Base-by-base conservation (phyloP, 2,797 vertebrate genomes). In the Telmatherina bonti region DNA sequence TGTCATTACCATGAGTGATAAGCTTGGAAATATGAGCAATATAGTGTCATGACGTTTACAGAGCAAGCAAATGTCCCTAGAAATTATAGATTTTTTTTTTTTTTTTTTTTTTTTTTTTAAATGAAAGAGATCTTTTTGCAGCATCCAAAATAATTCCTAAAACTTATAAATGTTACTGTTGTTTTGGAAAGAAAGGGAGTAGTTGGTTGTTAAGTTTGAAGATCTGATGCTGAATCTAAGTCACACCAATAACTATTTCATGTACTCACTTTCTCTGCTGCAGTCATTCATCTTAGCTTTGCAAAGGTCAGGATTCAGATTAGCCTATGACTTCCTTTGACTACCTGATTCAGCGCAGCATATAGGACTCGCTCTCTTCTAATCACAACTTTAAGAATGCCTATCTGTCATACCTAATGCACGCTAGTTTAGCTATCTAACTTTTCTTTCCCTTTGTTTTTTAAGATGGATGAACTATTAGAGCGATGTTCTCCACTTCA, bases 1-100 rank as follows among this genome's bases (percentile, higher is more conserved):
- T 5, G 27, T 81, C 45, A 89, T 91, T 86, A 84, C 7, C 64
- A 63, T 80, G 60, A 67, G 64, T 69, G 65, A 84, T 85, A 67
- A 85, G 51, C 53, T 69, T 16, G 60, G 78, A 83, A 80, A 82
- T 64, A 66, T 52, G 52, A 31, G 36, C 61, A 66, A 61, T 82
- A 78, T 59, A 51, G 49, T 33, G 68, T 22, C 24, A 58, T 36
- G 47, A 7, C 6, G 76, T 82, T 24, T 35, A 63, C 20, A 26
- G 12, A 70, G 55, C n/a, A 58, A 57, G 10, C 49, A 77, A 68
- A 53, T 41, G 31, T 67, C 45, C 35, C 2, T 47, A 35, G 63
- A 74, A 57, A 76, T 62, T 62, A 74, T 63, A 22, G 35, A 76
- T 70, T 58, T 51, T 13, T 7, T 31, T 31, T 31, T 31, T n/a